Evolutionary conservation across 2,888 invertebrate genomes (phyloP).

Genomic region (Mimas tiliae): DNA sequence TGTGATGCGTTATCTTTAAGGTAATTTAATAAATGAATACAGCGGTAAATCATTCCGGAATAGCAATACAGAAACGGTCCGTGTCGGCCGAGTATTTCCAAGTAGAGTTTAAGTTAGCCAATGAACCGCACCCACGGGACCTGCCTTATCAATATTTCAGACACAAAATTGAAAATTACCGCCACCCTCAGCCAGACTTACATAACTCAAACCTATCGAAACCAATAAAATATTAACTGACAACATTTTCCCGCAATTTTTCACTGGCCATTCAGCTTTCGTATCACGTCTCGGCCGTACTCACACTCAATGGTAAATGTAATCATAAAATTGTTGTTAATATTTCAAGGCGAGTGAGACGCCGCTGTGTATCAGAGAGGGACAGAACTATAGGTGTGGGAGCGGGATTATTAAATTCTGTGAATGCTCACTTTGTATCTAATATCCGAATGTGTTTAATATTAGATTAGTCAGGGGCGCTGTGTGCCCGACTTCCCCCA

Average conservation of each 20-base stretch:
- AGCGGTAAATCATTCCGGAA: slow-evolving; percentile 18
- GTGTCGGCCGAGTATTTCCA: background rate
- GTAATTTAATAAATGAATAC: background rate
- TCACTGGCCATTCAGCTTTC: slow-evolving; percentile 74
- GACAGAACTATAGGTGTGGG: slow-evolving; percentile 57
- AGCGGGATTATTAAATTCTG: slow-evolving; percentile 82
- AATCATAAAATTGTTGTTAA: slow-evolving; percentile 85
- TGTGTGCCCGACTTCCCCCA: slow-evolving; percentile 54
- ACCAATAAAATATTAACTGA: slow-evolving; percentile 83
- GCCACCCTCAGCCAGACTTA: slow-evolving; percentile 60
- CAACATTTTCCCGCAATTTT: slow-evolving; percentile 78
- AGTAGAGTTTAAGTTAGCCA: slow-evolving; percentile 40
- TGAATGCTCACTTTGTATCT: slow-evolving; percentile 84
- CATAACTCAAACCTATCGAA: slow-evolving; percentile 82
- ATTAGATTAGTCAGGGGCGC: slow-evolving; percentile 80
- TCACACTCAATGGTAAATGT: slow-evolving; percentile 80
- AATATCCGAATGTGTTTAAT: slow-evolving; percentile 84
- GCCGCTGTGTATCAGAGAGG: slow-evolving; percentile 43
- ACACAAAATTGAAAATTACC: slow-evolving; percentile 83
- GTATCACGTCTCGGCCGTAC: slow-evolving; percentile 74
- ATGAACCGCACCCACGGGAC: slow-evolving; percentile 49
- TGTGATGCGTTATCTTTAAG: background rate
- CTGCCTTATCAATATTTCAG: slow-evolving; percentile 79
- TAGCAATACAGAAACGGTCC: background rate
- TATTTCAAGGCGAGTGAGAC: slow-evolving; percentile 73